Evolutionary conservation across 2,113 vertebrate genomes (phyloP), one percentile per base, ranked within the genome.

Genomic region (Origma solitaria): DNA sequence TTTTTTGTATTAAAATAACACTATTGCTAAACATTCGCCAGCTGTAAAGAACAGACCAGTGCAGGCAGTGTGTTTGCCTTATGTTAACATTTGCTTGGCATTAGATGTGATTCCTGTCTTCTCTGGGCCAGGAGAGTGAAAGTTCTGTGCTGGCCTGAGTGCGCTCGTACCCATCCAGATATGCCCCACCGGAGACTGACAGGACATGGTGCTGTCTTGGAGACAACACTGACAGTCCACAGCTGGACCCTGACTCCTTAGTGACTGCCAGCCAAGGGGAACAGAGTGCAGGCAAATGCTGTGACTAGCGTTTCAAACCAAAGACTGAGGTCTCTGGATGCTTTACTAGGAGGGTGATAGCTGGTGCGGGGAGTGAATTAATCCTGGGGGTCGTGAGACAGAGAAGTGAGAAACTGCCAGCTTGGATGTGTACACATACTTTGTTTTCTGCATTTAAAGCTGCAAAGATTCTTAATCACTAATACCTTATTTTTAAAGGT

Each of bases 91-190:
- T 37, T 31, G 8, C 38, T 58, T 2, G 3, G 15, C 6, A 9
- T 18, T 33, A 33, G n/a, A 13, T 72, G n/a, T 15, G 45, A n/a
- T 49, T 72, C 15, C 10, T 69, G 31, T 44, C 31, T 82, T 61
- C 56, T 60, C 17, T 37, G 25, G 45, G 50, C 37, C 50, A 53
- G 40, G 56, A 58, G 15, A 44, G 40, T 40, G 13, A 40, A 40
- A 40, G 38, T 40, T 40, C 38, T 13, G 13, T 40, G 38, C 38
- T 44, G 40, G 45, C 28, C 1, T 0, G 1, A 50, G 13, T 13
- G 31, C 0, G 0, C n/a, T 73, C 0, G 0, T 37, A 44, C 37
- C 14, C 0, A 1, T 44, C 24, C 20, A 40, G 72, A 33, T 14
- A 8, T 2, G 7, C n/a, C 45, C 8, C 2, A 24, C n/a, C 14